Base-by-base conservation (phyloP, 2,113 vertebrate species). In the Elephantulus edwardii region DNA sequence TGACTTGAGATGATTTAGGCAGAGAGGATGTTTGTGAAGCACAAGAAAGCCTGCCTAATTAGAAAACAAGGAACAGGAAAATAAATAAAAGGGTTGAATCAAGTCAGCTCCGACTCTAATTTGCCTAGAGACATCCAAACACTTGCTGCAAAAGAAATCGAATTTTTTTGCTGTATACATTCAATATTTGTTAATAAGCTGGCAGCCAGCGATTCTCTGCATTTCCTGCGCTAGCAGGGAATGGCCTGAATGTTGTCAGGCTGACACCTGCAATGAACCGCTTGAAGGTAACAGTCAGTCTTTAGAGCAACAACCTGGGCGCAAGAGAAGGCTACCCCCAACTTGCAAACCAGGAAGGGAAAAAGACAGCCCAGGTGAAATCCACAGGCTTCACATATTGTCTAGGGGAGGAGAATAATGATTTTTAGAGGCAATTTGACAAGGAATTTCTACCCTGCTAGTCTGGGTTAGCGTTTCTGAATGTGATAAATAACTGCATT, bases 391-490 rank as follows among this genome's bases (percentile, higher is more conserved):
- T 88, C 71, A 24, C 40, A 86, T 93, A 96, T 93, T 94, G 86
- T 95, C 95, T 95, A 3, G 0, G 1, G 62, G 28, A 85, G 54
- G 50, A 88, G 97, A 97, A 94, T 96, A 95, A 96, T 96, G 91
- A 92, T 91, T 95, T 92, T 85, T 78, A 72, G 95, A 96, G 60
- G 68, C 87, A 97, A 95, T 97, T 95, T 97, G 95, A 94, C 83
- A 92, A 96, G 79, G 90, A 96, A 95, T 97, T 96, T 93, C 91
- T 94, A 75, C 52, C 93, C 89, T 95, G 74, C 86, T 96, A 86
- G 83, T 92, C 92, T 90, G 84, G 89, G 95, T 97, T 97, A 97
- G 96, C 40, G 10, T 96, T 97, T 97, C 96, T 96, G 90, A 95
- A 94, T 92, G 81, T 97, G 96, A 96, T 96, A 97, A 97, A 97